A percentile compares a stretch with the other conserved stretches of the same genome.
phyloP scores from a whole-genome alignment of 1,140 invertebrate genomes.

The Oscheius sp. region DNA sequence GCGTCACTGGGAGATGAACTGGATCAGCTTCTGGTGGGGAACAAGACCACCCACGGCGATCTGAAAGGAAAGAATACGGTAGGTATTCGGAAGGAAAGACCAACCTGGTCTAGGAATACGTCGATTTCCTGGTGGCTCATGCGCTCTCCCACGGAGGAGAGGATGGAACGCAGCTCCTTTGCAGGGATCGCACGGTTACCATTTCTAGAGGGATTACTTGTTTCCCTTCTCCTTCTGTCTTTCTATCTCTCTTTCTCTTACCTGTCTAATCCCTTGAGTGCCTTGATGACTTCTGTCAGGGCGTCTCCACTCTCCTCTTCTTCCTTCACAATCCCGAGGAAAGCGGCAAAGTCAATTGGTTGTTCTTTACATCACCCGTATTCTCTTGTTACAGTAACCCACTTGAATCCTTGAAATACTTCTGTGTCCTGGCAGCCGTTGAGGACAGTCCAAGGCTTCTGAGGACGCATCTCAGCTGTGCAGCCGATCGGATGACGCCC shows the following conservation, averaged over 20 bases:
- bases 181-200: constrained; percentile 14
- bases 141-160: constrained; percentile 22
- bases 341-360: constrained; percentile 27
- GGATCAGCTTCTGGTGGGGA: constrained; percentile 29
- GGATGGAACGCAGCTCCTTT: constrained; percentile 3
- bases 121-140: constrained; percentile 26
- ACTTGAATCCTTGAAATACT: constrained; percentile 21
- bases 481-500: background rate
- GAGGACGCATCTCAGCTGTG: constrained; percentile 25
- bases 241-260: background rate
- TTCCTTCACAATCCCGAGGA: constrained; percentile 27
- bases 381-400: background rate
- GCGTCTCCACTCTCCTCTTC: constrained; percentile 21
- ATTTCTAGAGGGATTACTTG: constrained; percentile 18
- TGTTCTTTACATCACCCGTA: constrained; percentile 8
- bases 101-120: background rate
- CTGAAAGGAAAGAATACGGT: background rate
- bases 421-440: constrained; percentile 18
- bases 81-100: constrained; percentile 6
- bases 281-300: constrained; percentile 31
- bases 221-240: background rate
- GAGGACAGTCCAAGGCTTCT: constrained; percentile 26
- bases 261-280: constrained; percentile 33
- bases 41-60: constrained; percentile 26
- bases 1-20: constrained; percentile 36